These are phyloP conservation scores for Dexiosoma caninum DNA, from an alignment of 2,888 invertebrate species.

Conservation along the genomic window DNA sequence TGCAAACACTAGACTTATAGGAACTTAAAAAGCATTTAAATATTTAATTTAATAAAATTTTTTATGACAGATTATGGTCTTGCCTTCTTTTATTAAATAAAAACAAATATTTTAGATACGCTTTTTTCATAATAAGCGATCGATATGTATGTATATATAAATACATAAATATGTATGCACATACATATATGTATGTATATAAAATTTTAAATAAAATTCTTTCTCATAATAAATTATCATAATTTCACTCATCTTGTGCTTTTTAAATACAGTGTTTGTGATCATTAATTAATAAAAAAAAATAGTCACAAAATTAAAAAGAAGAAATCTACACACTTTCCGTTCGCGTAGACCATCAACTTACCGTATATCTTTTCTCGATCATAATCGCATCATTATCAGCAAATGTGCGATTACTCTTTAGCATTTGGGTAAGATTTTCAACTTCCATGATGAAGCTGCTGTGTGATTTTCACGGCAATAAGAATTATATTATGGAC, in stretches of 20 bases:
- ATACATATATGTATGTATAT: no score
- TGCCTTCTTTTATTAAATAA: no score
- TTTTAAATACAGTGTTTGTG: no score
- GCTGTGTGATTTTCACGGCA: background rate
- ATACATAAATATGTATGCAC: no score
- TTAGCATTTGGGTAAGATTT: conserved; percentile 70
- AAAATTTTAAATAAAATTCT: background rate
- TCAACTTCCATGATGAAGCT: conserved; percentile 71
- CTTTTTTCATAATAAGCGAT: no score
- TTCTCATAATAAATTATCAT: background rate
- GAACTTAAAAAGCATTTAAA: no score
- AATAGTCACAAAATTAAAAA: background rate
- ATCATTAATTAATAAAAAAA: background rate
- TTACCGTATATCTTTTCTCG: conserved; percentile 76
- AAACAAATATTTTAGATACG: no score
- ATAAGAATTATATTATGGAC: background rate
- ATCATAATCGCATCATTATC: conserved; percentile 72
- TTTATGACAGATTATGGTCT: no score
- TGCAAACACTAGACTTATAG: no score
- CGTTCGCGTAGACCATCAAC: conserved; percentile 56
- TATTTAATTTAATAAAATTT: no score
- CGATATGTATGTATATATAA: no score
- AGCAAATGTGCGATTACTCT: conserved; percentile 69
- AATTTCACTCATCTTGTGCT: no score
- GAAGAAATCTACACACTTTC: background rate